A percentile compares a stretch with the other conserved stretches of the same genome.
These are phyloP conservation scores for Danio choprae DNA, from an alignment of 2,797 vertebrate species.

Conservation along the genomic window DNA sequence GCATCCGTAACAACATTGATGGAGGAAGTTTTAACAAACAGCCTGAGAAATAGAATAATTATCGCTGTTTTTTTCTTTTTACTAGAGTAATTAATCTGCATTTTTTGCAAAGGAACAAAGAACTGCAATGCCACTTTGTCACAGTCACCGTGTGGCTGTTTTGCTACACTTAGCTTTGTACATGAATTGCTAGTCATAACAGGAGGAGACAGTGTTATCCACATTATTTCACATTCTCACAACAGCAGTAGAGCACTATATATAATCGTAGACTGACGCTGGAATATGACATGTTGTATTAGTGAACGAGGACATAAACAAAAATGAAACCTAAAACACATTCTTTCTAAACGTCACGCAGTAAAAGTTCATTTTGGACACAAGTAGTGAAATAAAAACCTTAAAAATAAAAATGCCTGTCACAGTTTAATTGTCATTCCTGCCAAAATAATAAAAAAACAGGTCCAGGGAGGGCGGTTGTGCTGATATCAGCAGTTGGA, in stretches of 20 bases:
- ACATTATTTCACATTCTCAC: constrained; percentile 39
- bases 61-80: constrained; percentile 9
- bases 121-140: constrained; percentile 25
- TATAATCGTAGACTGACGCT: constrained; percentile 4
- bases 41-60: constrained; percentile 12
- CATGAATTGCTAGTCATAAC: constrained; percentile 36
- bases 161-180: constrained; percentile 42
- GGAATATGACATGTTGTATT: constrained; percentile 9
- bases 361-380: constrained; percentile 46
- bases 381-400: constrained; percentile 53
- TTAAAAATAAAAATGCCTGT: constrained; percentile 49
- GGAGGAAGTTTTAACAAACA: constrained; percentile 18
- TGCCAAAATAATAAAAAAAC: constrained; percentile 67
- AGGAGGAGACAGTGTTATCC: constrained; percentile 61
- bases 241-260: constrained; percentile 55
- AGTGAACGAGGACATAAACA: constrained; percentile 31
- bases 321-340: constrained; percentile 23
- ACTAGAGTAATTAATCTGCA: constrained; percentile 47
- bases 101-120: constrained; percentile 44
- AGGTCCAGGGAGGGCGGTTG: constrained; percentile 47
- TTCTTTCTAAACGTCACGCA: constrained; percentile 35
- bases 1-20: not conserved
- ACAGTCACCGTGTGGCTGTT: not conserved
- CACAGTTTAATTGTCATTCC: constrained; percentile 72
- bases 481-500: constrained; percentile 65